These are phyloP conservation scores for Hippocampus barbouri DNA, from an alignment of 2,113 vertebrate species.

Conservation along the genomic window DNA sequence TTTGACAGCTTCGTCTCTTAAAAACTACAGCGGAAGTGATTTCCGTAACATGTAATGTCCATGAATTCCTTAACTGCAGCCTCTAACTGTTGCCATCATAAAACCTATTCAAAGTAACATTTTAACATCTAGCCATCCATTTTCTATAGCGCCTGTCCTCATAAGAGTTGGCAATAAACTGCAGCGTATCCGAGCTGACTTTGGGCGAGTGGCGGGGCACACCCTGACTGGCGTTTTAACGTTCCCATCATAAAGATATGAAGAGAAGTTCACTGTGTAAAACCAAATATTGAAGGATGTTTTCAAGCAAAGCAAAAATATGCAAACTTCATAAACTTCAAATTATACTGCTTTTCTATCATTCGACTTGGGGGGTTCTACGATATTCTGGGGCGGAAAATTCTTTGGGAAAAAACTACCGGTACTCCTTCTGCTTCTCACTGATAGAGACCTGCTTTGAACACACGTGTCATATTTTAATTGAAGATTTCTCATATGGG, in stretches of 20 bases:
- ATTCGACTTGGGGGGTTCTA: background rate
- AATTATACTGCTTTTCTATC: background rate
- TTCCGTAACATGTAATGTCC: background rate
- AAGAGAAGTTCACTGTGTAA: background rate
- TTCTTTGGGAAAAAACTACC: slow-evolving; percentile 15
- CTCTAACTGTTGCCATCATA: background rate
- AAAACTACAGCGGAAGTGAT: background rate
- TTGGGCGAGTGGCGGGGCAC: background rate
- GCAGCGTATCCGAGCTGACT: background rate
- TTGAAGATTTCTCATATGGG: slow-evolving; percentile 45
- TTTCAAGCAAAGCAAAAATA: background rate
- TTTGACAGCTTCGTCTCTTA: background rate
- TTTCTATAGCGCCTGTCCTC: no score
- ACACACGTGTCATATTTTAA: slow-evolving; percentile 36
- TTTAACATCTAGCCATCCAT: background rate
- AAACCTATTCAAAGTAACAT: background rate
- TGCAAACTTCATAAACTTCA: background rate
- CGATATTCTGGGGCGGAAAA: no score
- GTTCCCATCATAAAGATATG: background rate
- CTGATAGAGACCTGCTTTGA: slow-evolving; percentile 45
- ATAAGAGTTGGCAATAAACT: no score
- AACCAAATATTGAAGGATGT: background rate
- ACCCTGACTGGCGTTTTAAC: background rate
- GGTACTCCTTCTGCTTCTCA: slow-evolving; percentile 28
- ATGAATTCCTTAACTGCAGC: background rate